Percentiles rank a stretch among this genome's conserved stretches.
phyloP scores from a whole-genome alignment of 2,797 vertebrate species.

The Enoplosus armatus region DNA sequence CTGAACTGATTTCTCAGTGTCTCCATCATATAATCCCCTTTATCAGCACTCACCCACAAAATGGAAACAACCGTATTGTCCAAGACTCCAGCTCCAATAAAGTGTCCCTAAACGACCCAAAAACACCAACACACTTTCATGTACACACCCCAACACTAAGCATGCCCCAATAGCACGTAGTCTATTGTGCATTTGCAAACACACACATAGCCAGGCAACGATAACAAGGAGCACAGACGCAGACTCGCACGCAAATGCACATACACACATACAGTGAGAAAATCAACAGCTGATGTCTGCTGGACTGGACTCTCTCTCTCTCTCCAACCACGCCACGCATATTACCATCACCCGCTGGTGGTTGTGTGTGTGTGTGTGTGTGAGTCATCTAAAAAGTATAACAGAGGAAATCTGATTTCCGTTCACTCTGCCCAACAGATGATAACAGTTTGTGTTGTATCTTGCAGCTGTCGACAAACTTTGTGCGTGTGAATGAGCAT shows the following conservation, averaged over 20 bases:
- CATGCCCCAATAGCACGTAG: not conserved
- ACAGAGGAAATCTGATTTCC: slow-evolving; percentile 70
- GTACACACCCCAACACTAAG: not conserved
- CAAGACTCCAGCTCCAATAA: slow-evolving; percentile 38
- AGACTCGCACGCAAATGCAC: not conserved
- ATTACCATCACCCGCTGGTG: slow-evolving; percentile 41
- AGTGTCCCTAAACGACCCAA: slow-evolving; percentile 41
- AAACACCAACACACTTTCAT: slow-evolving; percentile 17
- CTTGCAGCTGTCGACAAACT: slow-evolving; percentile 72
- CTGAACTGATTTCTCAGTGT: slow-evolving; percentile 45
- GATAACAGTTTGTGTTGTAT: slow-evolving; percentile 40
- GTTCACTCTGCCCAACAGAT: slow-evolving; percentile 61
- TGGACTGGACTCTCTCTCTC: slow-evolving; percentile 55
- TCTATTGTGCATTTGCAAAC: not conserved
- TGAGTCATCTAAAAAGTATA: slow-evolving; percentile 64
- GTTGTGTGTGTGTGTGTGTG: slow-evolving; percentile 21
- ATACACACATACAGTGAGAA: slow-evolving; percentile 53
- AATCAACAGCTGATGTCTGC: slow-evolving; percentile 74
- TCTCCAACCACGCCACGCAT: slow-evolving; percentile 35
- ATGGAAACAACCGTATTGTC: slow-evolving; percentile 61
- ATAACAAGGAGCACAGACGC: not conserved
- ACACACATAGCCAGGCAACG: not conserved
- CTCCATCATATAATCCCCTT: slow-evolving; percentile 60
- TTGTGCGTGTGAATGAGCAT: slow-evolving; percentile 33
- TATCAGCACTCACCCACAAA: slow-evolving; percentile 50